Evolutionary conservation across 2,888 invertebrate species (phyloP).

Genomic region (Petrolisthes cinctipes): DNA sequence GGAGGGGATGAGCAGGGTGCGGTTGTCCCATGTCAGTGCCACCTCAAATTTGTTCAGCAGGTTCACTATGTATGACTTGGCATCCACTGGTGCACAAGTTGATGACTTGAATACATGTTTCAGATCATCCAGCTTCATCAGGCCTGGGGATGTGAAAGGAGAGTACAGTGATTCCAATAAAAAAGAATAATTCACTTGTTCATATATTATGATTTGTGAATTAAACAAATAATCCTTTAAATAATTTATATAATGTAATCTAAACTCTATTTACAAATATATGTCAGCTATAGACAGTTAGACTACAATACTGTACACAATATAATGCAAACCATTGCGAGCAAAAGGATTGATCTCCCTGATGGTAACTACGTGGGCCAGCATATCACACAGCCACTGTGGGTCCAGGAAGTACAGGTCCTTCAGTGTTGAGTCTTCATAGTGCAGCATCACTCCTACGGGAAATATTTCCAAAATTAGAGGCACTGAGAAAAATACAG

Average conservation of each 20-base stretch:
- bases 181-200: neutral
- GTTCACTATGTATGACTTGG: constrained; percentile 86
- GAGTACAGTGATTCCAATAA: neutral
- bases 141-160: constrained; percentile 72
- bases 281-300: too few relatives aligned
- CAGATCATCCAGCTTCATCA: constrained; percentile 94
- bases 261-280: neutral
- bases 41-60: constrained; percentile 97
- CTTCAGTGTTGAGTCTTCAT: constrained; percentile 92
- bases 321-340: constrained; percentile 76
- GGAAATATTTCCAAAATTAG: constrained; percentile 3
- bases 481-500: too few relatives aligned
- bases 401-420: constrained; percentile 97
- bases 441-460: constrained; percentile 89
- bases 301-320: too few relatives aligned
- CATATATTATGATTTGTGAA: neutral
- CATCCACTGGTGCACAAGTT: constrained; percentile 79
- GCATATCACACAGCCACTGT: constrained; percentile 98
- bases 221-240: neutral
- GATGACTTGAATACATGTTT: constrained; percentile 93
- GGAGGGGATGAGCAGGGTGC: constrained; percentile 91
- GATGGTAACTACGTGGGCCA: constrained; percentile 96
- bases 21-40: constrained; percentile 94
- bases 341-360: constrained; percentile 97
- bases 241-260: neutral